These are phyloP conservation scores for Sinocyclocheilus grahami DNA, from an alignment of 2,113 vertebrate genomes.

Conservation along the genomic window DNA sequence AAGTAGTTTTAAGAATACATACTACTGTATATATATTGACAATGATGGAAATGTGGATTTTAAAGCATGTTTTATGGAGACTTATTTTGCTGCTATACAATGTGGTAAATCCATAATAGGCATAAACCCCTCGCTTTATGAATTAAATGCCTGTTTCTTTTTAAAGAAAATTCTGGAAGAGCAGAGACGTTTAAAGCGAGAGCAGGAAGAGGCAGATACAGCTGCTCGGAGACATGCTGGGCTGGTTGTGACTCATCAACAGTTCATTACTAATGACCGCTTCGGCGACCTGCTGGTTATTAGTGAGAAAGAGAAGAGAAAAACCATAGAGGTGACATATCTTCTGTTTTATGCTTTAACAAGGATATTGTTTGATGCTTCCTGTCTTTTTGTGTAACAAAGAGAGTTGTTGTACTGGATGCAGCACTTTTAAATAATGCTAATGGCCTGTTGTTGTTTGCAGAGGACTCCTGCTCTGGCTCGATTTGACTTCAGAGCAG, in stretches of 20 bases:
- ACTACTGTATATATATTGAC: no score
- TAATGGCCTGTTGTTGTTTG: slow-evolving; percentile 56
- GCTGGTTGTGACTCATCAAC: slow-evolving; percentile 94
- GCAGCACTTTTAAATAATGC: not conserved
- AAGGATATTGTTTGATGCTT: not conserved
- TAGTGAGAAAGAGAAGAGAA: slow-evolving; percentile 96
- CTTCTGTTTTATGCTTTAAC: not conserved
- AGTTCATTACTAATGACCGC: slow-evolving; percentile 99
- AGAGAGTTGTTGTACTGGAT: not conserved
- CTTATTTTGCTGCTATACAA: not conserved
- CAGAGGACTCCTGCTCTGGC: slow-evolving; percentile 97
- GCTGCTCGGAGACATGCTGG: slow-evolving; percentile 97
- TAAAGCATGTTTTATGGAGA: slow-evolving; percentile 1
- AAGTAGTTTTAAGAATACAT: no score
- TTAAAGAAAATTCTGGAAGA: slow-evolving; percentile 98
- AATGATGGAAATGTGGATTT: not conserved
- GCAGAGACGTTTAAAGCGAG: slow-evolving; percentile 97
- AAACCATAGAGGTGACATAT: slow-evolving; percentile 89
- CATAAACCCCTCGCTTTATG: not conserved
- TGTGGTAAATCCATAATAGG: not conserved
- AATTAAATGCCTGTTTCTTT: slow-evolving; percentile 13
- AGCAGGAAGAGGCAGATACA: slow-evolving; percentile 99
- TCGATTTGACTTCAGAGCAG: slow-evolving; percentile 97
- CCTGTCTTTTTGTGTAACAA: no score
- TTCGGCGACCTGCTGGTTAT: slow-evolving; percentile 99